A percentile compares a stretch with the other conserved stretches of the same genome.
Evolutionary conservation across 1,140 invertebrate species (phyloP).

Genomic region (Dendroctonus valens): DNA sequence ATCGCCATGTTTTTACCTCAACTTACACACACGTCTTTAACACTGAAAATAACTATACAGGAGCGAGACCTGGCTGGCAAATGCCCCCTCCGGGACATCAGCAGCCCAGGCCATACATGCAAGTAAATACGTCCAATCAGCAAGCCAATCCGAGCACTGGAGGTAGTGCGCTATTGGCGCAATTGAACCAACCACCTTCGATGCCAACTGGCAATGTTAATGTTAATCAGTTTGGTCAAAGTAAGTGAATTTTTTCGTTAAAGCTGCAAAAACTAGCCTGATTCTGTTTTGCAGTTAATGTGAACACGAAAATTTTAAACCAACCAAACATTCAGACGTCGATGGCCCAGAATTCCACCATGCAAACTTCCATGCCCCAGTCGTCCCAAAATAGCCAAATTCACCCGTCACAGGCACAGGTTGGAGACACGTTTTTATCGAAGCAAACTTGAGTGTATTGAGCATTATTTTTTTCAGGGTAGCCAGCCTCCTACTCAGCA

Average conservation of each 20-base stretch:
- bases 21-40: not conserved
- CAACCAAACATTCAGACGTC: conserved; percentile 34
- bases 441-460: conserved; percentile 8
- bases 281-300: conserved; percentile 17
- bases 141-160: conserved; percentile 47
- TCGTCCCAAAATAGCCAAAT: conserved; percentile 35
- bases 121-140: conserved; percentile 36
- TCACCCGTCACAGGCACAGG: conserved; percentile 36
- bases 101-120: conserved; percentile 29
- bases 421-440: conserved; percentile 10
- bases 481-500: conserved; percentile 41
- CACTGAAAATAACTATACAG: conserved; percentile 4
- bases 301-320: conserved; percentile 33
- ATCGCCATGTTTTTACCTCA: not conserved
- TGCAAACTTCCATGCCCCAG: conserved; percentile 33
- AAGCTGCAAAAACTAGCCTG: not conserved
- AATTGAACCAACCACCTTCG: conserved; percentile 65
- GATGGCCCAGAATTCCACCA: conserved; percentile 28
- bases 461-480: conserved; percentile 24
- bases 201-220: conserved; percentile 51
- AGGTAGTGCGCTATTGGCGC: conserved; percentile 65
- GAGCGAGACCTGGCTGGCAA: conserved; percentile 38
- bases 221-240: conserved; percentile 54
- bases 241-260: conserved; percentile 44
- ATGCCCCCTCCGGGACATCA: conserved; percentile 47